Percentiles rank a stretch among this genome's conserved stretches.
Evolutionary conservation across 2,888 invertebrate genomes (phyloP).

Genomic region (Polydrusus pterygomalis): DNA sequence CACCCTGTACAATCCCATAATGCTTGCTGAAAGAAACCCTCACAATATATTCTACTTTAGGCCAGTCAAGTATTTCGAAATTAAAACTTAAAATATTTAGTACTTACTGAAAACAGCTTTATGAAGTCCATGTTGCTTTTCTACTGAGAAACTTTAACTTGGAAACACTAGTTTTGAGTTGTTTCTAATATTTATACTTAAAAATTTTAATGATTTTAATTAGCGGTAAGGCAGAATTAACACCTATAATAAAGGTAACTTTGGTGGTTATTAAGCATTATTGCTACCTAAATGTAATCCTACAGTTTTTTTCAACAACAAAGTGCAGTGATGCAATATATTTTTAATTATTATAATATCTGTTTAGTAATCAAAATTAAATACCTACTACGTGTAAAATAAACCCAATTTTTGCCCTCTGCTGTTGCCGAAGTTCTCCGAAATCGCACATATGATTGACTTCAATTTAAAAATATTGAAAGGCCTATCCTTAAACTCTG

Average conservation of each 20-base stretch:
- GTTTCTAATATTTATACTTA: not conserved
- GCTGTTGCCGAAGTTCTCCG: too few relatives aligned
- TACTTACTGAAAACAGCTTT: constrained; percentile 1
- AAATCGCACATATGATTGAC: too few relatives aligned
- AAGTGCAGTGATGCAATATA: not conserved
- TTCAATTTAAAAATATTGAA: too few relatives aligned
- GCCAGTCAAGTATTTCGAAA: not conserved
- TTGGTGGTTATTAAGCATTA: not conserved
- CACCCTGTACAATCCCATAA: too few relatives aligned
- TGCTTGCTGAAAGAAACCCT: too few relatives aligned
- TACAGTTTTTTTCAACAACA: not conserved
- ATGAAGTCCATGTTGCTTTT: not conserved
- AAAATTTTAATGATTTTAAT: not conserved
- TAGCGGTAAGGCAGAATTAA: not conserved
- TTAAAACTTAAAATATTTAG: not conserved
- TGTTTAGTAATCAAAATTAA: too few relatives aligned
- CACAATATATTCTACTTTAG: too few relatives aligned
- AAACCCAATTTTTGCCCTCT: too few relatives aligned
- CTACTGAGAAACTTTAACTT: not conserved
- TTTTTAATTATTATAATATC: not conserved
- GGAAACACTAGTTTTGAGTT: not conserved
- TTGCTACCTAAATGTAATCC: not conserved
- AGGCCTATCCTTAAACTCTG: too few relatives aligned
- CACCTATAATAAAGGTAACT: not conserved
- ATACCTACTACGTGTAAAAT: too few relatives aligned